These are phyloP conservation scores for Carcina quercana DNA, from an alignment of 2,888 invertebrate species.

Conservation along the genomic window DNA sequence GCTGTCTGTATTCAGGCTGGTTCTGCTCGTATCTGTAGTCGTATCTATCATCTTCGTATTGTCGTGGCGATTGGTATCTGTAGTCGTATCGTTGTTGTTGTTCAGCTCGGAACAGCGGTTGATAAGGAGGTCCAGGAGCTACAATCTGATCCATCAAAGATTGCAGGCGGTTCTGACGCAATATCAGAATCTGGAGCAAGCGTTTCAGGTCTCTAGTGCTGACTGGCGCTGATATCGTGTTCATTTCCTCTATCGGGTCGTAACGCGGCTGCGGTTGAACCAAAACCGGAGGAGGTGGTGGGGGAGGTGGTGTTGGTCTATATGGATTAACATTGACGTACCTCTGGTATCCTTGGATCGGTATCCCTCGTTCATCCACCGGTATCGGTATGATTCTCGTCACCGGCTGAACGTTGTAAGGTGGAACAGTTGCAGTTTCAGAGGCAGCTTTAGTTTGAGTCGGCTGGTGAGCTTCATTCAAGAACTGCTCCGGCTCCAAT, in stretches of 20 bases:
- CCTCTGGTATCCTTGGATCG: conserved; percentile 57
- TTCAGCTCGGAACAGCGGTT: conserved; percentile 37
- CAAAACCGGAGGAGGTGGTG: conserved; percentile 11
- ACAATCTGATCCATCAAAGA: conserved; percentile 67
- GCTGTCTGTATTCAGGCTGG: conserved; percentile 42
- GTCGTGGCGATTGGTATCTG: conserved; percentile 38
- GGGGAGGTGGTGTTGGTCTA: conserved; percentile 30
- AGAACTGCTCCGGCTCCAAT: conserved; percentile 60
- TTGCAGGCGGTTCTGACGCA: conserved; percentile 77
- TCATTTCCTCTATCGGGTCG: conserved; percentile 69
- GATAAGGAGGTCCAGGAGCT: conserved; percentile 43
- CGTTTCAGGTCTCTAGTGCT: conserved; percentile 82
- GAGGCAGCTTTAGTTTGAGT: conserved; percentile 40
- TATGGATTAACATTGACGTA: conserved; percentile 53
- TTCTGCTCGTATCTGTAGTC: conserved; percentile 53
- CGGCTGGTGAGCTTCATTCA: conserved; percentile 38
- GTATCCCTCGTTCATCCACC: conserved; percentile 62
- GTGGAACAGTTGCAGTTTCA: conserved; percentile 44
- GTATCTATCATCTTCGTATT: conserved; percentile 57
- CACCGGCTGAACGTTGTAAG: conserved; percentile 50
- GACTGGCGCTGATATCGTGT: conserved; percentile 78
- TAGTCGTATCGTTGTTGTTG: conserved; percentile 35
- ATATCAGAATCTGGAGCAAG: conserved; percentile 77
- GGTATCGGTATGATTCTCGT: conserved; percentile 60
- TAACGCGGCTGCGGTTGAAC: conserved; percentile 53